Conservation (phyloP, 2,888 invertebrate species). For the Nomada ruficornis region DNA sequence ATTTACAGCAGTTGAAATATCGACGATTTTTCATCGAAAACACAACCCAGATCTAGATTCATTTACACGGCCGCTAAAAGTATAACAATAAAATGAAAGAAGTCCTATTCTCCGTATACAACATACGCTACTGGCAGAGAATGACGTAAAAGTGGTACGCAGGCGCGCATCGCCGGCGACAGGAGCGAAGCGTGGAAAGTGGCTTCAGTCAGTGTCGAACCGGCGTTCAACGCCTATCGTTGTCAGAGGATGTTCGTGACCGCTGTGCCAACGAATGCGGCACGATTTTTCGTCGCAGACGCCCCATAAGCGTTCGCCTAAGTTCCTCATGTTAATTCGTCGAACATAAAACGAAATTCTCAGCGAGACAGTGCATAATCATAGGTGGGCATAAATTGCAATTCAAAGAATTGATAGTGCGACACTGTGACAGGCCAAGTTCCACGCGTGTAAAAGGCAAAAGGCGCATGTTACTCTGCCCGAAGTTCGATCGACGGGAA, state of each 20-base stretch:
- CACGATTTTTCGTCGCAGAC: constrained; percentile 10
- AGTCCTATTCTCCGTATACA: background rate
- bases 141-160: constrained; percentile 62
- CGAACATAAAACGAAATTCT: background rate
- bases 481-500: constrained; percentile 56
- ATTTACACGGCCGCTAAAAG: no score
- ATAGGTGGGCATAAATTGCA: background rate
- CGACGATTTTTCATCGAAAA: no score
- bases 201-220: constrained; percentile 55
- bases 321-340: background rate
- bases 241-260: background rate
- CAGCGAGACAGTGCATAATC: background rate
- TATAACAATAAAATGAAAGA: no score
- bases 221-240: constrained; percentile 41
- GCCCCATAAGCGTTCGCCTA: constrained; percentile 49
- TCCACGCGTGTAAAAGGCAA: constrained; percentile 47
- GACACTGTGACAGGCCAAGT: background rate
- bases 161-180: constrained; percentile 51
- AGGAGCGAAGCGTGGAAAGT: constrained; percentile 48
- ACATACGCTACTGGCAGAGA: constrained; percentile 23
- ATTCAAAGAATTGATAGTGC: background rate
- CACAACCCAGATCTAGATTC: no score
- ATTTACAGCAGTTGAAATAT: no score
- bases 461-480: constrained; percentile 68
- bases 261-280: background rate